These are phyloP conservation scores for Coelopa pilipes DNA, from an alignment of 2,888 invertebrate genomes.

Conservation along the genomic window DNA sequence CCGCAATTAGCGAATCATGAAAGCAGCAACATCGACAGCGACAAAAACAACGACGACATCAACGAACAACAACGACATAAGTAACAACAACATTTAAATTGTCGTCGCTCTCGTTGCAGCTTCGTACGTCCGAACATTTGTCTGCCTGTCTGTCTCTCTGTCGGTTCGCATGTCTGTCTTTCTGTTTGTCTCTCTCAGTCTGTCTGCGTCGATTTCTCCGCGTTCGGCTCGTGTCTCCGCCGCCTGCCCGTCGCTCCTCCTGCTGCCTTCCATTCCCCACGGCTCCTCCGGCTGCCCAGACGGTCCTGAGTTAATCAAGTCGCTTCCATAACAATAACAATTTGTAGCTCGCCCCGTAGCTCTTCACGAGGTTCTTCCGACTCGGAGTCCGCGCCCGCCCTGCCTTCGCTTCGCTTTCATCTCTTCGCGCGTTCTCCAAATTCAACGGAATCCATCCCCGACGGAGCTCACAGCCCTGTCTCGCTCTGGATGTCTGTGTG, in stretches of 20 bases:
- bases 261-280: too few relatives aligned
- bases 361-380: background rate
- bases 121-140: conserved; percentile 28
- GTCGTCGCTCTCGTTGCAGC: conserved; percentile 57
- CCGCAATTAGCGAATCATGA: conserved; percentile 47
- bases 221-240: too few relatives aligned
- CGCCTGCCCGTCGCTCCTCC: too few relatives aligned
- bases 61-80: too few relatives aligned
- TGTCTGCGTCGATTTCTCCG: too few relatives aligned
- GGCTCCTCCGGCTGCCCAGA: background rate
- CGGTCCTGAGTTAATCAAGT: conserved; percentile 45
- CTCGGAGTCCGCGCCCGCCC: too few relatives aligned
- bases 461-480: too few relatives aligned
- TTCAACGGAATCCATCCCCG: too few relatives aligned
- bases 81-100: conserved; percentile 57
- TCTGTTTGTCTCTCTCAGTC: background rate
- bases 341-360: conserved; percentile 9
- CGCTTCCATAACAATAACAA: conserved; percentile 41
- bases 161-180: background rate
- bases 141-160: conserved; percentile 20
- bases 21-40: conserved; percentile 37
- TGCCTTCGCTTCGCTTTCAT: conserved; percentile 27
- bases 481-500: background rate
- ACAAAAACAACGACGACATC: background rate
- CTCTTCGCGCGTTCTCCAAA: conserved; percentile 16